A percentile compares a stretch with the other conserved stretches of the same genome.
phyloP scores from a whole-genome alignment of 2,888 invertebrate genomes.

The Agrenia bidenticulata region DNA sequence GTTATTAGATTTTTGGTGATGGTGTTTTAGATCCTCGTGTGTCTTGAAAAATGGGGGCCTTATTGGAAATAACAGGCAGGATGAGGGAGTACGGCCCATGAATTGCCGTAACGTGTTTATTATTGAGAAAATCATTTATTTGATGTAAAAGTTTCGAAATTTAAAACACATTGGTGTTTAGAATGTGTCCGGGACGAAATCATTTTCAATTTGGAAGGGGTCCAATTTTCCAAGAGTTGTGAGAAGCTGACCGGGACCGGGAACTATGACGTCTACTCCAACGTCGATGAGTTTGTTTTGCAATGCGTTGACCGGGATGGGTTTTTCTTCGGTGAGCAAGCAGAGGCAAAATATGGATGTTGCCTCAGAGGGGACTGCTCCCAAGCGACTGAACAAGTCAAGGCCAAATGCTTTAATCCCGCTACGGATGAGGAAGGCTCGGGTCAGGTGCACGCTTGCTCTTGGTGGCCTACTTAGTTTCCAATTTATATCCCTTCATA shows the following conservation, averaged over 20 bases:
- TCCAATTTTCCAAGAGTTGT: conserved; percentile 29
- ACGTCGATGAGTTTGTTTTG: background rate
- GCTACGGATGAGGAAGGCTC: background rate
- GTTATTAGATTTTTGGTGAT: background rate
- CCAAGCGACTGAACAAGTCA: background rate
- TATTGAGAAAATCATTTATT: too few relatives aligned
- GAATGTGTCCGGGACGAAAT: conserved; percentile 34
- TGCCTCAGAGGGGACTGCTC: conserved; percentile 23
- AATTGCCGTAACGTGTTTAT: conserved; percentile 37
- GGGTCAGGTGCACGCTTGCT: background rate
- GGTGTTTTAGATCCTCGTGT: conserved; percentile 34
- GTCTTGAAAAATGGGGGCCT: conserved; percentile 30
- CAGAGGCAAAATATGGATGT: conserved; percentile 1
- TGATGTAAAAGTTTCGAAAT: background rate
- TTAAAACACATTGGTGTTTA: conserved; percentile 6
- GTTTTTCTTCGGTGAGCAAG: conserved; percentile 18
- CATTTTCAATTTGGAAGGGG: conserved; percentile 17
- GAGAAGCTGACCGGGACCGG: conserved; percentile 41
- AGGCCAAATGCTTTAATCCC: background rate
- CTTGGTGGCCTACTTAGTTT: conserved; percentile 19
- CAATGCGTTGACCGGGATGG: conserved; percentile 35
- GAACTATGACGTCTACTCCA: conserved; percentile 32
- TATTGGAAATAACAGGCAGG: conserved; percentile 12
- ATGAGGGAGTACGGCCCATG: conserved; percentile 15
- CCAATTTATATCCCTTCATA: too few relatives aligned